Evolutionary conservation across 2,888 invertebrate species (phyloP), one percentile per base, ranked within the genome.

Genomic region (Torymus texanus): DNA sequence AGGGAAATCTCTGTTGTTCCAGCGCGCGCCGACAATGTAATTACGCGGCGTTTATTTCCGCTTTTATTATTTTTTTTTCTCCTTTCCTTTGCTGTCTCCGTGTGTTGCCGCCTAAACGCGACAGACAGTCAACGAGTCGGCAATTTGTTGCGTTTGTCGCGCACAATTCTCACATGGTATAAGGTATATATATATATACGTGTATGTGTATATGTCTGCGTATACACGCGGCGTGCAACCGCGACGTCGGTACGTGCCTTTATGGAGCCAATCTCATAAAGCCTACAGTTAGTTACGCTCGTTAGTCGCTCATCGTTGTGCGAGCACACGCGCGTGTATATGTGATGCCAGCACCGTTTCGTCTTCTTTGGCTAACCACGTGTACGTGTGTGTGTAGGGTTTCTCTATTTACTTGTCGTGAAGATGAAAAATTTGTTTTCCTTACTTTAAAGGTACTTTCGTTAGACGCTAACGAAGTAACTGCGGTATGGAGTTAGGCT

Each of bases 221-320:
- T 29, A 2, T 29, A 29, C 5, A 29, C 29, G 29, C 41, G 8
- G 21, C 63, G 59, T 16, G 10, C 2, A 13, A 56, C 18, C 18
- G 71, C 18, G n/a, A 41, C 41, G 41, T 41, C 41, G 41, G 41
- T 41, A 8, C 50, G 51, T 13, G 72, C 16, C 73, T 63, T 75
- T 74, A 75, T 75, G 68, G 58, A 71, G 63, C 63, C 58, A 73
- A 75, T 68, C 80, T 77, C 81, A 79, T 78, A 82, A 80, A 86
- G 84, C 81, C 84, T 79, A 79, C 81, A 81, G 79, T 86, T 85
- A 85, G 85, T 85, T 84, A 87, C 85, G 86, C 84, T 86, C 84
- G 83, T 87, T 87, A 85, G 85, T 84, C 83, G 79, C 73, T 51
- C 61, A 41, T 70, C 62, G 70, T 51, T 41, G 18, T 18, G 58